phyloP scores from a whole-genome alignment of 2,797 vertebrate genomes.

The Adrianichthys oophorus region DNA sequence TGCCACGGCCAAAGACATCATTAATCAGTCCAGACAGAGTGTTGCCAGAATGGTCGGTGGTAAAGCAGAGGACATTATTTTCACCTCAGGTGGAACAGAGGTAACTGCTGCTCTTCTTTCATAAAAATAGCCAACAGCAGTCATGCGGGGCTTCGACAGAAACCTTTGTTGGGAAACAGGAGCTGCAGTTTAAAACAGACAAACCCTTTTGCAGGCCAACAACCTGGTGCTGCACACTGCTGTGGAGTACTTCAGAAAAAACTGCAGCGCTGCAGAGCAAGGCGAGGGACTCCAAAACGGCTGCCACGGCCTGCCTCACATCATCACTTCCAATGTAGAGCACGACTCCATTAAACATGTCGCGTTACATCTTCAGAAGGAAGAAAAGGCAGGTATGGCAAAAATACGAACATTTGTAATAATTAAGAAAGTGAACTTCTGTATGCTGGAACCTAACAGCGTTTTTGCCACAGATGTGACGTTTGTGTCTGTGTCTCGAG shows the following conservation, averaged over 20 bases:
- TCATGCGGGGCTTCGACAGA: neutral
- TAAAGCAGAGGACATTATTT: conserved; percentile 84
- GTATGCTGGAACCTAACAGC: no score
- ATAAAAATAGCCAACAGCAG: neutral
- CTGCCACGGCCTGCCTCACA: conserved; percentile 74
- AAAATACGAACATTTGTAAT: no score
- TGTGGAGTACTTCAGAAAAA: conserved; percentile 78
- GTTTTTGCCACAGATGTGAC: conserved; percentile 80
- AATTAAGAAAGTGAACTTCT: no score
- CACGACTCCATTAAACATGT: conserved; percentile 88
- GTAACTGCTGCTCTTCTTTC: conserved; percentile 57
- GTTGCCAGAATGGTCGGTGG: conserved; percentile 88
- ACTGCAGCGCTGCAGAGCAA: conserved; percentile 17
- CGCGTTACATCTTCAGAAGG: conserved; percentile 77
- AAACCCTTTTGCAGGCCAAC: conserved; percentile 81
- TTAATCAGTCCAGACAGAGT: conserved; percentile 80
- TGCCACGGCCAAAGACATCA: conserved; percentile 83
- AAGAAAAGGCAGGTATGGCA: conserved; percentile 79
- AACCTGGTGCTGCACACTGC: conserved; percentile 89
- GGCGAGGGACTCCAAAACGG: conserved; percentile 22
- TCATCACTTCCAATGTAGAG: conserved; percentile 87
- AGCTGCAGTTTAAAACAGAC: neutral
- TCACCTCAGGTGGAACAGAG: conserved; percentile 96
- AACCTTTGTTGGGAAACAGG: neutral
- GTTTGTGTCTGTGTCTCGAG: conserved; percentile 85